Conservation (phyloP, 2,888 invertebrate species). For the Tinea pellionella region DNA sequence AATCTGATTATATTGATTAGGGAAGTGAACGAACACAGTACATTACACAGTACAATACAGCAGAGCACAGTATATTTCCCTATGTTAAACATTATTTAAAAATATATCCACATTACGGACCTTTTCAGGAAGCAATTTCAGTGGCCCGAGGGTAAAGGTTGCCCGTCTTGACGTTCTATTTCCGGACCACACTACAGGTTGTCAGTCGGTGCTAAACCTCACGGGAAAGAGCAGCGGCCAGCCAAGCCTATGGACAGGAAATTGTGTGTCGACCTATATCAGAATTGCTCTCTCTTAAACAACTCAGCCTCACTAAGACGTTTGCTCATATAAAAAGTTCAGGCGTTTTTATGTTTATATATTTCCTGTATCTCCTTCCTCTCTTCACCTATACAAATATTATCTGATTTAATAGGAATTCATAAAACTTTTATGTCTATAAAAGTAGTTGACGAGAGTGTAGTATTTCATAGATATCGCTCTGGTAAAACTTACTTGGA, state of each 20-base stretch:
- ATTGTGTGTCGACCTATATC: conserved; percentile 62
- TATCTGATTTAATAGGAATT: not conserved
- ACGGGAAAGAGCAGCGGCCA: conserved; percentile 45
- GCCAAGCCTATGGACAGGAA: conserved; percentile 37
- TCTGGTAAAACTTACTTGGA: conserved; percentile 4
- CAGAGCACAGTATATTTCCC: not conserved
- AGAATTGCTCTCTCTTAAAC: conserved; percentile 26
- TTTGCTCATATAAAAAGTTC: not conserved
- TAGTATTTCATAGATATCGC: conserved; percentile 7
- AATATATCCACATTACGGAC: not conserved
- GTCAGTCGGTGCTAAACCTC: conserved; percentile 42
- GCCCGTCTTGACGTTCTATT: conserved; percentile 53
- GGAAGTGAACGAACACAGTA: not conserved
- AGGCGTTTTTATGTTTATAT: not conserved
- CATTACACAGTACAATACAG: not conserved
- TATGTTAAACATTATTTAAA: not conserved
- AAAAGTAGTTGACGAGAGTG: not conserved
- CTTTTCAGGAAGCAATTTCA: conserved; percentile 48
- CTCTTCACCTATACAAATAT: too few relatives aligned
- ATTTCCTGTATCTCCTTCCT: too few relatives aligned
- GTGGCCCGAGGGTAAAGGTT: conserved; percentile 38
- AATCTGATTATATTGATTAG: not conserved
- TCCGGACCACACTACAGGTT: conserved; percentile 53
- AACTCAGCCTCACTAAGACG: not conserved
- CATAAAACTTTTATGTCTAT: too few relatives aligned